These are phyloP conservation scores for Zaprionus obscuricornis DNA, from an alignment of 2,888 invertebrate genomes.

Conservation along the genomic window DNA sequence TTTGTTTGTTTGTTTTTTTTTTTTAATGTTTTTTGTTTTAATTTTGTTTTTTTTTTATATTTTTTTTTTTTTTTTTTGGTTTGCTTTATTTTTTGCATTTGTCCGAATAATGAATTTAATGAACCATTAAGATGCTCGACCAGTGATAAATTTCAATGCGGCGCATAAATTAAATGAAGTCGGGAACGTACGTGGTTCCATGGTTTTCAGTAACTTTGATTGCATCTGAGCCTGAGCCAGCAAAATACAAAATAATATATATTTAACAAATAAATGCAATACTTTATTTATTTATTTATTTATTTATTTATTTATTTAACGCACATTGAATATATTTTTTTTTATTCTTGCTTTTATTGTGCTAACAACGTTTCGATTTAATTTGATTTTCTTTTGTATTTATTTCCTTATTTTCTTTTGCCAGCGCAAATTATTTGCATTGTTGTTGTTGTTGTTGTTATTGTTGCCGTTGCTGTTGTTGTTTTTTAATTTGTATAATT, in stretches of 20 bases:
- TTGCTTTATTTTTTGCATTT: constrained; percentile 54
- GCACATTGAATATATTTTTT: constrained; percentile 54
- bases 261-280: constrained; percentile 10
- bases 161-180: constrained; percentile 77
- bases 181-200: constrained; percentile 11
- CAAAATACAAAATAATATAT: constrained; percentile 23
- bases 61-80: constrained; percentile 27
- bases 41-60: constrained; percentile 16
- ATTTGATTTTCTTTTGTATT: constrained; percentile 10
- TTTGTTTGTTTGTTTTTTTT: constrained; percentile 51
- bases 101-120: constrained; percentile 82
- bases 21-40: constrained; percentile 16
- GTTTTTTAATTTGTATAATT: constrained; percentile 66
- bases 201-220: constrained; percentile 44
- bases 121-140: constrained; percentile 82
- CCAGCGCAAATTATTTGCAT: constrained; percentile 7
- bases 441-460: constrained; percentile 39
- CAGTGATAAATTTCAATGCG: constrained; percentile 79
- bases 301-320: constrained; percentile 29
- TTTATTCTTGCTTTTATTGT: constrained; percentile 57
- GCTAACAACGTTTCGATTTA: too few species aligned
- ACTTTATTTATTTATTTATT: too few species aligned
- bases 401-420: constrained; percentile 13
- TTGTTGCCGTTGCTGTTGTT: constrained; percentile 25
- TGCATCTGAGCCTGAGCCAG: constrained; percentile 40